Evolutionary conservation across 2,888 invertebrate genomes (phyloP).

Genomic region (Ophion slaviceki): DNA sequence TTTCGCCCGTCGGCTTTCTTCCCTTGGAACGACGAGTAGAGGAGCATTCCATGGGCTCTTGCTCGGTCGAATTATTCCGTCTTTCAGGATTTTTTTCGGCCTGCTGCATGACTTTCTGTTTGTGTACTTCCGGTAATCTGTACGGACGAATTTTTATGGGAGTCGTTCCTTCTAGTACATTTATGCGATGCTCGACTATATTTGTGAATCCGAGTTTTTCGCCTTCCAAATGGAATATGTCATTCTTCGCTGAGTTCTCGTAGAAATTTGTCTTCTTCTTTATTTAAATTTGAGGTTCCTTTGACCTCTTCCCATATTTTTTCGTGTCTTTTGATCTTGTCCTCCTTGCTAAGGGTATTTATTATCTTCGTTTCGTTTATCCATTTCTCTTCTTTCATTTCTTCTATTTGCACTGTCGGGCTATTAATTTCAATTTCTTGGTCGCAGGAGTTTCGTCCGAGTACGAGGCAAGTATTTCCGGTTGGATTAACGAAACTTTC

Average conservation of each 20-base stretch:
- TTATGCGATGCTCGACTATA: constrained; percentile 53
- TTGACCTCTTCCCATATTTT: neutral
- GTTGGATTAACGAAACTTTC: neutral
- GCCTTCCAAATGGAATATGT: constrained; percentile 63
- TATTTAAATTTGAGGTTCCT: constrained; percentile 33
- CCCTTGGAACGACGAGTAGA: neutral
- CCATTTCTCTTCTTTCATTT: neutral
- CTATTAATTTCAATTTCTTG: neutral
- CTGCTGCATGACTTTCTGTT: constrained; percentile 12
- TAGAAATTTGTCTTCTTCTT: constrained; percentile 52
- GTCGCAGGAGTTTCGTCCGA: neutral
- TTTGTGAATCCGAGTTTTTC: constrained; percentile 57
- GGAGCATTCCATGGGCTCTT: constrained; percentile 48
- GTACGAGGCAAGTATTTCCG: neutral
- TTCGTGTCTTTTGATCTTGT: neutral
- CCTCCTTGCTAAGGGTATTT: neutral
- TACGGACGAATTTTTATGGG: constrained; percentile 65
- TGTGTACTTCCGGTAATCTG: constrained; percentile 60
- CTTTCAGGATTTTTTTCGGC: constrained; percentile 15
- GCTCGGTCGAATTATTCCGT: constrained; percentile 6
- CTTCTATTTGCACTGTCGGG: neutral
- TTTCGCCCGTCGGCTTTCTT: too few species aligned
- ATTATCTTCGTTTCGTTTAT: neutral
- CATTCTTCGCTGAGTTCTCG: constrained; percentile 40
- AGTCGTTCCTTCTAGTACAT: constrained; percentile 7